phyloP scores from a whole-genome alignment of 2,797 vertebrate species.

The Pipistrellus nathusii region DNA sequence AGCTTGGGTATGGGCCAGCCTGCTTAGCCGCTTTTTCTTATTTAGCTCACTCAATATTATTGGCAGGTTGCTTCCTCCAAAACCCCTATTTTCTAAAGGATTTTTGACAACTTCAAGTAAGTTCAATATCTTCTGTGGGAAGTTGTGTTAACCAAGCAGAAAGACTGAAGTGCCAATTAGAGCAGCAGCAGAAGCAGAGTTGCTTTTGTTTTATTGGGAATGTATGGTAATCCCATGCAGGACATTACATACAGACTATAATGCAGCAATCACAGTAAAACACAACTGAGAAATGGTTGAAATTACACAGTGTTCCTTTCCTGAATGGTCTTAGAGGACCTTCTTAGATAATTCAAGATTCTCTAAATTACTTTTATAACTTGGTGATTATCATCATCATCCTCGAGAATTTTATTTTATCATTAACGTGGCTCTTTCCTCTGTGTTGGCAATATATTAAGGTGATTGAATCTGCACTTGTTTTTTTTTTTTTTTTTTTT shows the following conservation, averaged over 20 bases:
- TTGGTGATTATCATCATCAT: constrained; percentile 1
- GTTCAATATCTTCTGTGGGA: constrained; percentile 81
- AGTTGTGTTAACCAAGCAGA: constrained; percentile 78
- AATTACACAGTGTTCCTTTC: constrained; percentile 18
- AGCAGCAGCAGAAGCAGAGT: constrained; percentile 16
- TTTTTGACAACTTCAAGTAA: constrained; percentile 84
- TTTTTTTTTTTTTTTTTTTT: constrained; percentile 60
- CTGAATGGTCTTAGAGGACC: constrained; percentile 5
- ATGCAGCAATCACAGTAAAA: constrained; percentile 57
- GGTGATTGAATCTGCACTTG: constrained; percentile 76
- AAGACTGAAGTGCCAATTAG: constrained; percentile 79
- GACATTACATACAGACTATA: neutral
- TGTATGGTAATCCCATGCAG: constrained; percentile 67
- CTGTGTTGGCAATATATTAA: constrained; percentile 70
- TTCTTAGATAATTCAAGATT: constrained; percentile 40
- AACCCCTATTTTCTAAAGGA: constrained; percentile 76
- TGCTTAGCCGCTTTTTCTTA: constrained; percentile 79
- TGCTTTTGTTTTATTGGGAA: constrained; percentile 72
- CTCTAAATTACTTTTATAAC: constrained; percentile 46
- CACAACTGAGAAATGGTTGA: neutral
- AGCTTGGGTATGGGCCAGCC: constrained; percentile 75
- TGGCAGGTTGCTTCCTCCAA: constrained; percentile 79
- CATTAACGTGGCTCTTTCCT: constrained; percentile 70
- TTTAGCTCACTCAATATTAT: constrained; percentile 79
- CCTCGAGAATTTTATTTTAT: constrained; percentile 35